phyloP scores from a whole-genome alignment of 2,113 vertebrate genomes.

The Pseudorhombus dupliciocellatus region DNA sequence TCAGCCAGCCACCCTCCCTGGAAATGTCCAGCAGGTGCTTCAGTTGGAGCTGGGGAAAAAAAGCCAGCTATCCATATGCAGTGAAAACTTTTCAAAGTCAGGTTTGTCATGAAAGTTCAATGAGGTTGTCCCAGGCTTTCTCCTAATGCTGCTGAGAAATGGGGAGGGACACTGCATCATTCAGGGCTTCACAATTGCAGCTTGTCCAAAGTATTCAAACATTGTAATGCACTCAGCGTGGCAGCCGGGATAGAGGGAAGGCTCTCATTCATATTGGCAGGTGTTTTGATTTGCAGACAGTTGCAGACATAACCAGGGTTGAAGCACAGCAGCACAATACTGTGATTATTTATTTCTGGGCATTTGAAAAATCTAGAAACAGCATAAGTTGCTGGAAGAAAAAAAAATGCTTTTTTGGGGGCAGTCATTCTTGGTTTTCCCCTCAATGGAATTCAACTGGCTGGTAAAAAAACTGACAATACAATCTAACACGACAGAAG shows the following conservation, averaged over 20 bases:
- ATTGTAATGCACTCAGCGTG: background rate
- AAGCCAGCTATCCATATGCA: background rate
- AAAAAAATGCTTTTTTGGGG: background rate
- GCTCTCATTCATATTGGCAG: background rate
- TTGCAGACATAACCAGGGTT: background rate
- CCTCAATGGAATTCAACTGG: background rate
- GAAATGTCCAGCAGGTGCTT: conserved; percentile 23
- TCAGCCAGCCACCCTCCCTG: conserved; percentile 8
- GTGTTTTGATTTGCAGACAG: background rate
- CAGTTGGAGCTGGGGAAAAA: conserved; percentile 13
- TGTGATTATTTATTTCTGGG: background rate
- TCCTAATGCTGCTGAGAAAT: background rate
- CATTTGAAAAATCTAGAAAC: background rate
- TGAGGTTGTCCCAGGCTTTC: background rate
- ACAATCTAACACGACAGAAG: background rate
- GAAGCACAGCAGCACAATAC: background rate
- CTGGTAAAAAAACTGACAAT: background rate
- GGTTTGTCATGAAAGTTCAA: conserved; percentile 11
- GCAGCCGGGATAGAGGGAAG: background rate
- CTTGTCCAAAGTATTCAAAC: background rate
- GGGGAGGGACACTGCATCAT: background rate
- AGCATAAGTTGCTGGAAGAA: background rate
- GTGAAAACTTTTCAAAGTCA: conserved; percentile 3
- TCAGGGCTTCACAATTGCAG: background rate
- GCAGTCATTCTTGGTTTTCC: background rate